phyloP scores from a whole-genome alignment of 2,797 vertebrate genomes.

The Etheostoma perlongum region DNA sequence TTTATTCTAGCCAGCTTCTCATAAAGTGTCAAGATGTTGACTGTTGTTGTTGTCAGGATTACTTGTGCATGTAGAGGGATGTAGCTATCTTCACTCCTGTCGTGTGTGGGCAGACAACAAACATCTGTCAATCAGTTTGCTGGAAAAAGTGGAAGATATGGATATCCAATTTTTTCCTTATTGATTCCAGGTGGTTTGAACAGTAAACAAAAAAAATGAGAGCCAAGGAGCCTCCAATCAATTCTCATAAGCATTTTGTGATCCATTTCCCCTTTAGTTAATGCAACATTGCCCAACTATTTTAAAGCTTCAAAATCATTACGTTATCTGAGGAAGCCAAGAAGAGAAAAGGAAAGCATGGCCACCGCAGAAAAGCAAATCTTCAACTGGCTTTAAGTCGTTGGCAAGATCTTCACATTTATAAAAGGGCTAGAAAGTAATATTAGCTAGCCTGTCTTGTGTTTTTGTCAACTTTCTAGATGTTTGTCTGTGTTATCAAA shows the following conservation, averaged over 20 bases:
- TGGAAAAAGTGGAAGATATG: conserved; percentile 6
- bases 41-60: conserved; percentile 56
- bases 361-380: too few species aligned
- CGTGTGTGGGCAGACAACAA: conserved; percentile 43
- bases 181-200: conserved; percentile 43
- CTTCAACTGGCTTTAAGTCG: too few species aligned
- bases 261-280: not conserved
- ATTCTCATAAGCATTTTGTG: not conserved
- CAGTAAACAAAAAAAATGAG: conserved; percentile 39
- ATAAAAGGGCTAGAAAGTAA: too few species aligned
- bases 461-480: too few species aligned
- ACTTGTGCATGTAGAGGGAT: conserved; percentile 38
- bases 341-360: too few species aligned
- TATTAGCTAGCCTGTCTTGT: too few species aligned
- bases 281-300: too few species aligned
- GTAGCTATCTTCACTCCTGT: conserved; percentile 16
- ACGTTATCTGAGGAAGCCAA: too few species aligned
- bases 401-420: too few species aligned
- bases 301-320: too few species aligned
- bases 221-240: conserved; percentile 3
- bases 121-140: conserved; percentile 47
- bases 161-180: conserved; percentile 34
- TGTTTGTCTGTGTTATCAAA: too few species aligned
- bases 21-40: conserved; percentile 54
- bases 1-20: conserved; percentile 51